These are phyloP conservation scores for Chrysaora quinquecirrha DNA, from an alignment of 30 jellyfish, hydroid and myxozoan species.

Conservation along the genomic window DNA sequence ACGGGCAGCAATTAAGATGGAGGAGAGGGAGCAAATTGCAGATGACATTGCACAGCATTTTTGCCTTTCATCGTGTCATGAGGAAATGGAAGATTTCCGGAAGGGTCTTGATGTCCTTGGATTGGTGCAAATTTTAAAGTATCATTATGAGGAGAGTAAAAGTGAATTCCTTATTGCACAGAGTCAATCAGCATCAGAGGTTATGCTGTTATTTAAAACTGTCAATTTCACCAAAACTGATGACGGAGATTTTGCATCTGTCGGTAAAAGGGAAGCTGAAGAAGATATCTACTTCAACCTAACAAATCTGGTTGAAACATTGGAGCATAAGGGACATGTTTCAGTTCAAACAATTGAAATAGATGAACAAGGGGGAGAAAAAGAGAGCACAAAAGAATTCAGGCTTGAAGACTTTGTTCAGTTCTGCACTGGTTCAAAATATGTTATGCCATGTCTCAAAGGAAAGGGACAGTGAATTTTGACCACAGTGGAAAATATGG, in stretches of 20 bases:
- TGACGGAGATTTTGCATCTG: neutral
- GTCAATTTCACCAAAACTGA: neutral
- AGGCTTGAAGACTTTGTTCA: neutral
- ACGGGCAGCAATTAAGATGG: neutral
- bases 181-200: neutral
- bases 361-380: conserved; percentile 9
- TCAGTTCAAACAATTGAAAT: neutral
- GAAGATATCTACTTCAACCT: conserved; percentile 33
- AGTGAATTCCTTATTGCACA: neutral
- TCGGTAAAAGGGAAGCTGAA: conserved; percentile 5
- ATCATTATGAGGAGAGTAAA: neutral
- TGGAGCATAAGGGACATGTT: conserved; percentile 11
- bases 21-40: neutral
- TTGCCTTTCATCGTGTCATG: neutral
- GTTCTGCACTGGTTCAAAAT: conserved; percentile 47
- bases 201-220: neutral
- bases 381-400: neutral
- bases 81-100: neutral
- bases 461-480: conserved; percentile 14
- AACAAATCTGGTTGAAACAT: conserved; percentile 12
- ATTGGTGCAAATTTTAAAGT: neutral
- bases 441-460: conserved; percentile 3
- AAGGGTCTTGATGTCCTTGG: neutral
- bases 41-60: neutral
- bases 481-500: conserved; percentile 1